Conservation (phyloP, 2,113 vertebrate genomes). For the Isichthys henryi region DNA sequence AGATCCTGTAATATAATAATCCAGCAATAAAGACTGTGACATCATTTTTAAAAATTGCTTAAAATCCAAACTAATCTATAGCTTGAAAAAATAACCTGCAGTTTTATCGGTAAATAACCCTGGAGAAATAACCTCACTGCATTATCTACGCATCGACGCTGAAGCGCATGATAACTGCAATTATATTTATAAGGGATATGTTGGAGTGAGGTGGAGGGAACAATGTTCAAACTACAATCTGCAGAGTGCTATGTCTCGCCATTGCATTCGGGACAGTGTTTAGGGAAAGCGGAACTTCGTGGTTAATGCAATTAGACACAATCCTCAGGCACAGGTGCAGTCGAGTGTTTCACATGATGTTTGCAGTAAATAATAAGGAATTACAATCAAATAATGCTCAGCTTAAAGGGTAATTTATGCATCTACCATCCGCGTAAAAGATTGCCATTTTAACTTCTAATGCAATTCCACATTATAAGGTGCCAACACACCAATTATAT, state of each 20-base stretch:
- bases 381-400: constrained; percentile 55
- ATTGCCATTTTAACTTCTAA: constrained; percentile 58
- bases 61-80: not conserved
- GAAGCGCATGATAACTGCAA: not conserved
- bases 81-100: not conserved
- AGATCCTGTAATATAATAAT: constrained; percentile 24
- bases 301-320: constrained; percentile 48
- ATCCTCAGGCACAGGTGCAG: constrained; percentile 42
- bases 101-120: not conserved
- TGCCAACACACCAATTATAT: constrained; percentile 64
- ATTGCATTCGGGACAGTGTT: constrained; percentile 16
- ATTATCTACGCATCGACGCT: not conserved
- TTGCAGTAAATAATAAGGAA: constrained; percentile 53
- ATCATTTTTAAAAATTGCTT: not conserved
- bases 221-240: not conserved
- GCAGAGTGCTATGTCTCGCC: constrained; percentile 20
- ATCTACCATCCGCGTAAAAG: constrained; percentile 56
- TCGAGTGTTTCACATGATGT: constrained; percentile 37
- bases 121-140: not conserved
- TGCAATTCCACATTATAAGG: constrained; percentile 56
- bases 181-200: not conserved
- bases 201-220: not conserved
- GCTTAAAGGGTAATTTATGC: constrained; percentile 64
- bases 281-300: constrained; percentile 10
- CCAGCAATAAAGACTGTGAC: not conserved